phyloP scores from a whole-genome alignment of 2,797 vertebrate species.

The Trachurus trachurus region DNA sequence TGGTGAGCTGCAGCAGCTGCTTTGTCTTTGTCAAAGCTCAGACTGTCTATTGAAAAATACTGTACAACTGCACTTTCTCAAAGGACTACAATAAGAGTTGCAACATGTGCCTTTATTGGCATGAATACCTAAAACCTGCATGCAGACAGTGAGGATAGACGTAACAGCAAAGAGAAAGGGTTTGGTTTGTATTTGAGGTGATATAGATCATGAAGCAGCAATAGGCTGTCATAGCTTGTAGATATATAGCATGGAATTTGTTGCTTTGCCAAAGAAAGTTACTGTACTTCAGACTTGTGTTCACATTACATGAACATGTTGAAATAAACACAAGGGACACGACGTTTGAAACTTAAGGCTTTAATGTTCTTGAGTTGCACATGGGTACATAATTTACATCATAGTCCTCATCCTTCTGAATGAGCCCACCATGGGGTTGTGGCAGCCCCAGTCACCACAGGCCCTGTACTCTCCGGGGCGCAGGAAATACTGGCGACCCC shows the following conservation, averaged over 20 bases:
- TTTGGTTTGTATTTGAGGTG: neutral
- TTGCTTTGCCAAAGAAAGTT: neutral
- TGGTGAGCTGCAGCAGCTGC: conserved; percentile 61
- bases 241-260: neutral
- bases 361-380: conserved; percentile 64
- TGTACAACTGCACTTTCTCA: conserved; percentile 80
- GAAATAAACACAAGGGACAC: conserved; percentile 48
- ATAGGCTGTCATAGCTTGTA: conserved; percentile 2
- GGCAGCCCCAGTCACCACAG: conserved; percentile 85
- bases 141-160: conserved; percentile 17
- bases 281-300: neutral
- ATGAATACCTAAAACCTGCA: conserved; percentile 51
- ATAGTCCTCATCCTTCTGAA: conserved; percentile 86
- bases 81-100: conserved; percentile 77
- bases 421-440: conserved; percentile 85
- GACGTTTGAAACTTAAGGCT: conserved; percentile 55
- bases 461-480: conserved; percentile 84
- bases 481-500: conserved; percentile 87
- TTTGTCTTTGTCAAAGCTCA: conserved; percentile 82
- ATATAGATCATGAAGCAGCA: conserved; percentile 3
- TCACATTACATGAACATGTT: neutral
- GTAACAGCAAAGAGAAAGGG: conserved; percentile 15
- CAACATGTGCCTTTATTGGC: conserved; percentile 80
- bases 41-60: conserved; percentile 76
- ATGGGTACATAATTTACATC: conserved; percentile 63